Conservation (phyloP, 1,140 invertebrate species). For the Pseudomyrmex sp. region DNA sequence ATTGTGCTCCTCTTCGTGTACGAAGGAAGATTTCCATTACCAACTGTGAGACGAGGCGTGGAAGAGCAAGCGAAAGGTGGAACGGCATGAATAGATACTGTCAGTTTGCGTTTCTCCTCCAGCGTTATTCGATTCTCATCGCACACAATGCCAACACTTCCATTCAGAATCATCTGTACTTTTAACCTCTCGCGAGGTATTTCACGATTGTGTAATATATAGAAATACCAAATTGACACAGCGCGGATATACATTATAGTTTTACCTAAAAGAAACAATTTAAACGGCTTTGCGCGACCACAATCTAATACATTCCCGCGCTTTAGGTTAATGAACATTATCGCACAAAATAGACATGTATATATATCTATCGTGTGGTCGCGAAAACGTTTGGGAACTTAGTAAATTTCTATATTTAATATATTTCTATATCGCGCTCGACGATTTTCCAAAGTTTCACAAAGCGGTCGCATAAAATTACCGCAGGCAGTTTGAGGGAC, state of each 20-base stretch:
- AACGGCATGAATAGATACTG: constrained; percentile 38
- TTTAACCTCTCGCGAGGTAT: background rate
- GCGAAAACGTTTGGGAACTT: background rate
- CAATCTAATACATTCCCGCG: no score
- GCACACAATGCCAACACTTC: constrained; percentile 10
- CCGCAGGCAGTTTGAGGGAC: constrained; percentile 21
- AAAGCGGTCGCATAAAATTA: constrained; percentile 49
- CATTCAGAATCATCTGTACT: background rate
- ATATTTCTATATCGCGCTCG: constrained; percentile 2
- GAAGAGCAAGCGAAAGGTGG: background rate
- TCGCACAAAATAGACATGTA: background rate
- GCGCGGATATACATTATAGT: no score
- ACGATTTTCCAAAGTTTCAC: constrained; percentile 37
- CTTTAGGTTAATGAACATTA: constrained; percentile 19
- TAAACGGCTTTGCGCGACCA: no score
- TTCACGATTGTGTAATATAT: background rate
- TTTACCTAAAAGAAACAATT: no score
- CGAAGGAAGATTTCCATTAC: constrained; percentile 37
- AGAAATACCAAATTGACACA: background rate
- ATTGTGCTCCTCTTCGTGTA: constrained; percentile 61
- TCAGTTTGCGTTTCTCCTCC: constrained; percentile 9
- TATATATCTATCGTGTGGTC: background rate
- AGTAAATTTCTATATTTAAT: constrained; percentile 8
- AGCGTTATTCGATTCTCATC: constrained; percentile 18
- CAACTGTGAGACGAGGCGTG: constrained; percentile 21